A percentile compares a stretch with the other conserved stretches of the same genome.
phyloP scores from a whole-genome alignment of 2,888 invertebrate genomes.

The Nesidiocoris tenuis region DNA sequence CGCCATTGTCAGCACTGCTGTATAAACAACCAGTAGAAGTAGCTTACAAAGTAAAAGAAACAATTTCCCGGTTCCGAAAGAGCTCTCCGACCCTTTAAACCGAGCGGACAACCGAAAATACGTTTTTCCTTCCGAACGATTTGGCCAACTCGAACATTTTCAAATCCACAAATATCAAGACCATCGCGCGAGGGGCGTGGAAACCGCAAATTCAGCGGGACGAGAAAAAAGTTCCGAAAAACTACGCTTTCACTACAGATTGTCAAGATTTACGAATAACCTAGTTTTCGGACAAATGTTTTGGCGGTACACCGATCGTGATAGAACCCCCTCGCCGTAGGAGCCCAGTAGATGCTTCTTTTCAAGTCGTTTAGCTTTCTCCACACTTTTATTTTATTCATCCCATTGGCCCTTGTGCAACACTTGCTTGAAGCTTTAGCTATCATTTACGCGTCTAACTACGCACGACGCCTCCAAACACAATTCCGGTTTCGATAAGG shows the following conservation, averaged over 20 bases:
- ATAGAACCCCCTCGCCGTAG: no score
- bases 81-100: no score
- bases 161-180: neutral
- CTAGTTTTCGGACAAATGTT: neutral
- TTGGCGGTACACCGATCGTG: no score
- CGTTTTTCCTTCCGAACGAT: neutral
- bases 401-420: slow-evolving; percentile 26
- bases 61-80: no score
- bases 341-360: neutral
- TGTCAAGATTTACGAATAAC: neutral
- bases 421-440: slow-evolving; percentile 32
- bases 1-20: no score
- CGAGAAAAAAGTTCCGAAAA: no score
- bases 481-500: neutral
- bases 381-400: slow-evolving; percentile 31
- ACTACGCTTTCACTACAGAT: neutral
- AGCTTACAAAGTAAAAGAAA: no score
- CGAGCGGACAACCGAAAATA: neutral
- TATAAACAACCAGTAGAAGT: no score
- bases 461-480: slow-evolving; percentile 21
- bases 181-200: neutral
- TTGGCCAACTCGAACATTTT: neutral
- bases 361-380: neutral
- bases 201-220: neutral
- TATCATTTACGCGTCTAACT: slow-evolving; percentile 34